Evolutionary conservation across 2,113 vertebrate species (phyloP).

Genomic region (Ciconia maguari): DNA sequence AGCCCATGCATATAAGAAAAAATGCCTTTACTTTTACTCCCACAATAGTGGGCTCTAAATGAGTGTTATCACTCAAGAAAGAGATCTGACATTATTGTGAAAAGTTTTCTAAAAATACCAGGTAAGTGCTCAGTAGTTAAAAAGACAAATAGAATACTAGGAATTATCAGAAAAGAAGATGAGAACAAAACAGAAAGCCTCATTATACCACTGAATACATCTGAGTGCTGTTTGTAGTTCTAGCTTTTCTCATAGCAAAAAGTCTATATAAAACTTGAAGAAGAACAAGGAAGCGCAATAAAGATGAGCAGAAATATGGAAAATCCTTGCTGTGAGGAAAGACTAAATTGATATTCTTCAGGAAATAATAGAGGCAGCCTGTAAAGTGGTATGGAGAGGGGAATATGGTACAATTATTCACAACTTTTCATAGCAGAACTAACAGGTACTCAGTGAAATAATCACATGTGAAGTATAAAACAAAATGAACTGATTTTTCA

Average conservation of each 20-base stretch:
- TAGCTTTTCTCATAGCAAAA: background rate
- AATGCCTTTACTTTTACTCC: background rate
- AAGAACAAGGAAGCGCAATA: background rate
- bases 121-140: background rate
- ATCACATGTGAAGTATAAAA: conserved; percentile 42
- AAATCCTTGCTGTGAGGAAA: background rate
- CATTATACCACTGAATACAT: background rate
- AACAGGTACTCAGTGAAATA: conserved; percentile 27
- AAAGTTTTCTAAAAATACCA: background rate
- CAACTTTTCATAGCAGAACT: background rate
- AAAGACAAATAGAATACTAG: background rate
- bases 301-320: background rate
- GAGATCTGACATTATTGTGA: background rate
- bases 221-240: background rate
- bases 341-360: background rate
- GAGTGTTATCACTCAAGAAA: background rate
- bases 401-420: background rate
- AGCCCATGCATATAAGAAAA: background rate
- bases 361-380: background rate
- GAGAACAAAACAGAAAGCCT: background rate
- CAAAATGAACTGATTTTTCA: conserved; percentile 54
- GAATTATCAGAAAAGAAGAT: background rate
- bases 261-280: background rate
- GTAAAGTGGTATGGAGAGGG: background rate
- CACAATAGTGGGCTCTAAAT: background rate